Conservation (phyloP, 2,888 invertebrate genomes). For the Hydroisotoma schaefferi region DNA sequence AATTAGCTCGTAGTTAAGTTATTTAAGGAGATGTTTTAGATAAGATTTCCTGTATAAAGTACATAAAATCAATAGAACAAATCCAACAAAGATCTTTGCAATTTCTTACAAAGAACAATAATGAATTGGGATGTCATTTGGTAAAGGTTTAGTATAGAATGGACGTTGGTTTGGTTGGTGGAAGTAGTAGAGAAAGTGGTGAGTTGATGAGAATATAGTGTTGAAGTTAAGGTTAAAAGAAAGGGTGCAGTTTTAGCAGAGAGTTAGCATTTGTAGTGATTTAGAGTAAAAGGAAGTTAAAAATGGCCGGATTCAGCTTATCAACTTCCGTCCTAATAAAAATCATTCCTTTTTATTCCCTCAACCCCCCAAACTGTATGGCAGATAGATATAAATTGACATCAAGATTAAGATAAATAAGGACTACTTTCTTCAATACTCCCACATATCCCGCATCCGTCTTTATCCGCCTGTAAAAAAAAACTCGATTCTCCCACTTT, state of each 20-base stretch:
- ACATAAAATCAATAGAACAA: too few species aligned
- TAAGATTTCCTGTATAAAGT: too few species aligned
- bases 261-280: too few species aligned
- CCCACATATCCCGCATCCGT: too few species aligned
- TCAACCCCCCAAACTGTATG: not conserved
- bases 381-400: not conserved
- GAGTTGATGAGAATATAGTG: not conserved
- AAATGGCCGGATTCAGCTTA: slow-evolving; percentile 6
- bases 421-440: too few species aligned
- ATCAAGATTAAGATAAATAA: too few species aligned
- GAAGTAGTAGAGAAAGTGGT: not conserved
- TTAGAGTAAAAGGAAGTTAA: slow-evolving; percentile 1
- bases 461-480: not conserved
- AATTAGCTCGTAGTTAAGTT: too few species aligned
- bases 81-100: too few species aligned
- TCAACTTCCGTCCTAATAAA: slow-evolving; percentile 19
- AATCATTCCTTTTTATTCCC: slow-evolving; percentile 13
- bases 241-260: not conserved
- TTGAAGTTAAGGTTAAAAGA: not conserved
- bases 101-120: too few species aligned
- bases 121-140: too few species aligned
- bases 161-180: not conserved
- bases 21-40: too few species aligned
- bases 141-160: not conserved
- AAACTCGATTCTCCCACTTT: too few species aligned